Percentiles rank a stretch among this genome's conserved stretches.
phyloP scores from a whole-genome alignment of 1,140 invertebrate genomes.

The Pseudoatta argentina region DNA sequence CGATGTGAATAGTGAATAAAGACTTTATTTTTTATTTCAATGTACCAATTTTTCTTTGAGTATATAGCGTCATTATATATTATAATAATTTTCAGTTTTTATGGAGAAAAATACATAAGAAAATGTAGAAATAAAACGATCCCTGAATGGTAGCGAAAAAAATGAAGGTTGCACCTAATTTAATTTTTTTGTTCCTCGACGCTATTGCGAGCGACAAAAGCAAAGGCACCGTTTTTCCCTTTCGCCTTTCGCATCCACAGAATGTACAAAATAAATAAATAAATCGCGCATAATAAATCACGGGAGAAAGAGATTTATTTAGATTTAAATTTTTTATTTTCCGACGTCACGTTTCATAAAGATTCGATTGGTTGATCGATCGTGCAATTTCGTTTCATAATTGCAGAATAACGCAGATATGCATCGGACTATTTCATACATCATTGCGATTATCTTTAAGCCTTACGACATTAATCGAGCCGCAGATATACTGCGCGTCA shows the following conservation, averaged over 20 bases:
- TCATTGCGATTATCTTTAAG: constrained; percentile 49
- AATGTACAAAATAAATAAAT: not conserved
- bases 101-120: too few species aligned
- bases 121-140: too few species aligned
- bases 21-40: too few species aligned
- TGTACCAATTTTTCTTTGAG: too few species aligned
- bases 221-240: not conserved
- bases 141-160: too few species aligned
- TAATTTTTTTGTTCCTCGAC: not conserved
- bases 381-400: not conserved
- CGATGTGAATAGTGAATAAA: too few species aligned
- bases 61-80: too few species aligned
- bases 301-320: not conserved
- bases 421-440: constrained; percentile 16
- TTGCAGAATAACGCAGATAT: not conserved
- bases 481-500: constrained; percentile 28
- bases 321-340: not conserved
- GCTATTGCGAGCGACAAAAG: not conserved
- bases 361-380: not conserved
- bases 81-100: too few species aligned
- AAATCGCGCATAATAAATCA: not conserved
- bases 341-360: not conserved
- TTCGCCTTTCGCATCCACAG: not conserved
- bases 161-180: not conserved
- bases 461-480: constrained; percentile 18